phyloP scores from a whole-genome alignment of 2,888 invertebrate genomes.

The Hemicrepidius hirtus region DNA sequence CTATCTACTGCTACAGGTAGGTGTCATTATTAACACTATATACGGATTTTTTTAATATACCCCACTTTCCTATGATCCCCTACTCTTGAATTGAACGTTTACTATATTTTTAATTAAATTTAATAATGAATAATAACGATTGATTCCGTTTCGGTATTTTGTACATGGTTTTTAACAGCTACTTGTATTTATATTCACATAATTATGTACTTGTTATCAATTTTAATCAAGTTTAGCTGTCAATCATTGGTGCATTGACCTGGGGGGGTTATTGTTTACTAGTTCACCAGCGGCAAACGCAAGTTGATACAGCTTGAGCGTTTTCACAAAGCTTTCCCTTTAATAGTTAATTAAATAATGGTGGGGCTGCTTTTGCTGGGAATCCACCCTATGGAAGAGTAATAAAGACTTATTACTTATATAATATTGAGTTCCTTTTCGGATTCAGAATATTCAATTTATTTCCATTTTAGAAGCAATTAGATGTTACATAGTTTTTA shows the following conservation, averaged over 20 bases:
- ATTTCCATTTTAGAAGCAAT: no score
- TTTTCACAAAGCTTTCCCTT: neutral
- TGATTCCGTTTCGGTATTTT: no score
- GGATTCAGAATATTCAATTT: no score
- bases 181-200: neutral
- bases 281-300: neutral
- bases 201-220: conserved; percentile 3
- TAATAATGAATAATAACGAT: neutral
- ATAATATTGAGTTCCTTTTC: no score
- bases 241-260: conserved; percentile 2
- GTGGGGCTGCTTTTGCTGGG: neutral
- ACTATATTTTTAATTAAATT: no score
- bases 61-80: no score
- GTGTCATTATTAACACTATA: conserved; percentile 16
- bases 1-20: conserved; percentile 29
- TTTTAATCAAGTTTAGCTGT: conserved; percentile 11
- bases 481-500: no score
- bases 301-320: neutral
- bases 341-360: neutral
- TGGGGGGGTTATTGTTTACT: conserved; percentile 4
- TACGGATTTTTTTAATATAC: no score
- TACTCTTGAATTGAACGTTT: no score
- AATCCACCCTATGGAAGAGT: neutral
- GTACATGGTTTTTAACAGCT: no score
- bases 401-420: no score